Evolutionary conservation across 2,797 vertebrate genomes (phyloP).

Genomic region (Micrastur ruficollis): DNA sequence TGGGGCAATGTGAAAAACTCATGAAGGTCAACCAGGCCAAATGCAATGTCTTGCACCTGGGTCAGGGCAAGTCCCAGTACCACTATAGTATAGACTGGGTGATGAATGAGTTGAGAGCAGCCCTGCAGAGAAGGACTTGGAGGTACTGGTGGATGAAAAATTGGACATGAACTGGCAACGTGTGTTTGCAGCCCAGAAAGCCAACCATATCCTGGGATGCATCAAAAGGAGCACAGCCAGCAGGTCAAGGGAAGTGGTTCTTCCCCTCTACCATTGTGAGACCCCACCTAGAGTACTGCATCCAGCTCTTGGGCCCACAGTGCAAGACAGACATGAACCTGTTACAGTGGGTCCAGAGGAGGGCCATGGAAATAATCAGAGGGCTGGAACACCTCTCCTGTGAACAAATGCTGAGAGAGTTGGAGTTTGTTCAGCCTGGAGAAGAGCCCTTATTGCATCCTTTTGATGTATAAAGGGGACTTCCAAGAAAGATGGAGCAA

Average conservation of each 20-base stretch:
- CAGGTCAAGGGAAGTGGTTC: background rate
- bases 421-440: background rate
- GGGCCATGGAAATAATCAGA: background rate
- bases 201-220: background rate
- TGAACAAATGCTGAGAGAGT: background rate
- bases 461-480: background rate
- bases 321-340: too few relatives aligned
- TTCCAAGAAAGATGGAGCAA: background rate
- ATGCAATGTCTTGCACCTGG: background rate
- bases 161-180: background rate
- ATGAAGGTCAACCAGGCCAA: background rate
- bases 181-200: background rate
- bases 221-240: background rate
- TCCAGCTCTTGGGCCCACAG: background rate
- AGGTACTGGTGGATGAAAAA: background rate
- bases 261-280: background rate
- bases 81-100: background rate
- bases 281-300: background rate
- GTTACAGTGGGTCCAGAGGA: background rate
- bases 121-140: background rate
- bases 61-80: accelerated
- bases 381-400: background rate
- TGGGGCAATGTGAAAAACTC: background rate
- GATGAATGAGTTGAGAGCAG: background rate
- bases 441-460: background rate